These are phyloP conservation scores for Phoxinus dragarum DNA, from an alignment of 2,797 vertebrate genomes.

Conservation along the genomic window DNA sequence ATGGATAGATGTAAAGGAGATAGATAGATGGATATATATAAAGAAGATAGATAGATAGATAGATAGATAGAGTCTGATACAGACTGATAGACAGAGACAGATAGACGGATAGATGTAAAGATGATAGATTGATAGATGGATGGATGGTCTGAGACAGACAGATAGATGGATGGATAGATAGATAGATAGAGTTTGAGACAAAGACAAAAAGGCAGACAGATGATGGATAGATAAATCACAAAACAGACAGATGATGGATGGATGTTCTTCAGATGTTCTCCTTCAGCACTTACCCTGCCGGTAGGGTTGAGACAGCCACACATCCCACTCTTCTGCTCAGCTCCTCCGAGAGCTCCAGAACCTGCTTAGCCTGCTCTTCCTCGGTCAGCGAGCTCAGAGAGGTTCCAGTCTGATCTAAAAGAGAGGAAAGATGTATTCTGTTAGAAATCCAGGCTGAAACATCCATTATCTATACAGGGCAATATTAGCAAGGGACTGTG, in stretches of 20 bases:
- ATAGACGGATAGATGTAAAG: too few species aligned
- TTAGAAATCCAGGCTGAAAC: neutral
- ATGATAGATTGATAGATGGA: too few species aligned
- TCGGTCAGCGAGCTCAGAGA: conserved; percentile 44
- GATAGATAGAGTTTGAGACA: too few species aligned
- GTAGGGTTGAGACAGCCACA: conserved; percentile 7
- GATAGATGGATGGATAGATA: too few species aligned
- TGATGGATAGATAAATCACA: too few species aligned
- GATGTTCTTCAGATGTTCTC: too few species aligned
- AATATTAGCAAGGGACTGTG: neutral
- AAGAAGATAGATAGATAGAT: rapidly evolving
- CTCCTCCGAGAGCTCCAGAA: conserved; percentile 41
- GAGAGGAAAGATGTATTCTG: neutral
- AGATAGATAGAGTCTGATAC: neutral
- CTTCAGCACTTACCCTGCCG: conserved; percentile 21
- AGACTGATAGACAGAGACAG: neutral
- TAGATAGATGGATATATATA: neutral
- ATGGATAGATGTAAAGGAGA: neutral
- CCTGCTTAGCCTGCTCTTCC: conserved; percentile 40
- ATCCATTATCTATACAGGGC: neutral
- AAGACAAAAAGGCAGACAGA: too few species aligned
- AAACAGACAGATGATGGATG: too few species aligned
- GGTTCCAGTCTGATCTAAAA: conserved; percentile 27
- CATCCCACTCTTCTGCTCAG: conserved; percentile 30
- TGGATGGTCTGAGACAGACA: too few species aligned